These are phyloP conservation scores for Prunella strophiata DNA, from an alignment of 2,797 vertebrate genomes.

Conservation along the genomic window DNA sequence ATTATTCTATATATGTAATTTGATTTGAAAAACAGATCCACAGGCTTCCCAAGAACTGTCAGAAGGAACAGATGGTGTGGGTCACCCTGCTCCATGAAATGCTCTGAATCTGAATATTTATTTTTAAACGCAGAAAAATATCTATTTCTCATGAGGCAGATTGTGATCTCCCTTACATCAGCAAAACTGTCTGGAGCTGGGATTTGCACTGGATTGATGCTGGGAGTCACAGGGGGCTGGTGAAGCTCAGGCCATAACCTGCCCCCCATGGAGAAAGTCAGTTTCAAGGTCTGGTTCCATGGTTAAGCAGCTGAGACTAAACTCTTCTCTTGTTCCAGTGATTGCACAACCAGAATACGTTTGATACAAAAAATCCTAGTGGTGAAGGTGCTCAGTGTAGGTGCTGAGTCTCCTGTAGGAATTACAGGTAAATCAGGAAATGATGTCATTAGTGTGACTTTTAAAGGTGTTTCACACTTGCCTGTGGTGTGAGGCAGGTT, in stretches of 20 bases:
- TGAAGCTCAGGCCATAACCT: background rate
- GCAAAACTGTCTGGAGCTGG: slow-evolving; percentile 39
- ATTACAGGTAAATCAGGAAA: background rate
- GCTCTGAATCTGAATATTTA: slow-evolving; percentile 47
- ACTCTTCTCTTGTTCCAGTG: background rate
- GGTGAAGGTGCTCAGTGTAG: background rate
- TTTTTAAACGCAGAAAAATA: slow-evolving; percentile 9
- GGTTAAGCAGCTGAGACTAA: background rate
- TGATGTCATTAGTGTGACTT: background rate
- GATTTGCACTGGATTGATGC: slow-evolving; percentile 19
- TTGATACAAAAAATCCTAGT: background rate
- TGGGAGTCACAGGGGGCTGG: background rate
- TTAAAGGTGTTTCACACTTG: fast-evolving
- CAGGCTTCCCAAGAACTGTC: slow-evolving; percentile 28
- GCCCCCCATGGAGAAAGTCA: background rate
- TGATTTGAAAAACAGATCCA: slow-evolving; percentile 3
- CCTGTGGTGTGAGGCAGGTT: background rate
- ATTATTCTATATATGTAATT: background rate
- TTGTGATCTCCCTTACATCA: slow-evolving; percentile 46
- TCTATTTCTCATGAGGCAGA: slow-evolving; percentile 10
- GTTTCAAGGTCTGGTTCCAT: background rate
- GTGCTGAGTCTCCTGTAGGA: background rate
- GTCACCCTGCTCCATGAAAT: slow-evolving; percentile 55
- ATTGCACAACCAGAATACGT: background rate
- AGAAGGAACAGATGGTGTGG: slow-evolving; percentile 54